Conservation (phyloP, 2,113 vertebrate genomes). For the Salvelinus alpinus region DNA sequence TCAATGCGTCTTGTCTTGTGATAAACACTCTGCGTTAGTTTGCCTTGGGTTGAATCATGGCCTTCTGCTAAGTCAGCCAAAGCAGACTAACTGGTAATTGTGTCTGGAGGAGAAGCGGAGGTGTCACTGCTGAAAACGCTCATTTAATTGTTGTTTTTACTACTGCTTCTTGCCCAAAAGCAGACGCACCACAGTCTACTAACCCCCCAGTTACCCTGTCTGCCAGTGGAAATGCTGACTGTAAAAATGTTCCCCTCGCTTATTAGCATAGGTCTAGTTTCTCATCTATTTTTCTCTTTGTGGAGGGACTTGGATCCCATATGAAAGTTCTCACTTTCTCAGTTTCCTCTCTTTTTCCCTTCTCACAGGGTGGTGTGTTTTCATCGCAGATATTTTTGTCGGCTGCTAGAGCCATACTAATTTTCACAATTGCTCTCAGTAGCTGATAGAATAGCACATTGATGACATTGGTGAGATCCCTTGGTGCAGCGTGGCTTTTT, state of each 20-base stretch:
- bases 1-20: not conserved
- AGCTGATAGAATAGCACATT: not conserved
- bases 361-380: not conserved
- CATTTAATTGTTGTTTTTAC: not conserved
- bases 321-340: not conserved
- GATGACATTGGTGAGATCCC: not conserved
- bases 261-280: conserved; percentile 11
- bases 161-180: not conserved
- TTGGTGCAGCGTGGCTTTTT: not conserved
- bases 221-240: conserved; percentile 2
- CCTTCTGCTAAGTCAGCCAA: conserved; percentile 7
- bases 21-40: not conserved
- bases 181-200: not conserved
- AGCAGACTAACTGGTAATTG: not conserved
- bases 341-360: not conserved
- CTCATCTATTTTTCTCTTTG: conserved; percentile 46
- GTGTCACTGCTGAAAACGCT: conserved; percentile 15
- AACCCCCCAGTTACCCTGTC: not conserved
- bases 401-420: not conserved
- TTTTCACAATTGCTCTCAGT: not conserved
- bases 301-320: not conserved
- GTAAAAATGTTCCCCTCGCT: not conserved
- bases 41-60: not conserved
- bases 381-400: not conserved
- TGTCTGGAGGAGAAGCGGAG: not conserved